Evolutionary conservation across 2,797 vertebrate genomes (phyloP).

Genomic region (Halcyon smyrnensis): DNA sequence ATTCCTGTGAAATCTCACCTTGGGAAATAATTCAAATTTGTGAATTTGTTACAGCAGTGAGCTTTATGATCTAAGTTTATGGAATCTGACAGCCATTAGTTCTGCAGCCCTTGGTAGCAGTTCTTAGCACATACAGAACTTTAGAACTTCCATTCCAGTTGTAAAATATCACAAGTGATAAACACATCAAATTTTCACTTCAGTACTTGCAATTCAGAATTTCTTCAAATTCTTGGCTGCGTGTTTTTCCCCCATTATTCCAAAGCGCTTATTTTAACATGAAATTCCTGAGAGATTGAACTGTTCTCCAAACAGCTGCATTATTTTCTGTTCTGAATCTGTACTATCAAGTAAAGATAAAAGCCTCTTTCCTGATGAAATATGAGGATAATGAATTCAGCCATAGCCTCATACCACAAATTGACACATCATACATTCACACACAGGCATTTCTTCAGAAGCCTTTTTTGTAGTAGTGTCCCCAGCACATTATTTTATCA

Average conservation of each 20-base stretch:
- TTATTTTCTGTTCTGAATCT: neutral
- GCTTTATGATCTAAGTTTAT: neutral
- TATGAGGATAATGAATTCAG: neutral
- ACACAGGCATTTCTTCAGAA: neutral
- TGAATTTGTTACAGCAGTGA: neutral
- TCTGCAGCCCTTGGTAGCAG: neutral
- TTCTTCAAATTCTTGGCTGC: neutral
- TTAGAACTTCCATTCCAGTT: neutral
- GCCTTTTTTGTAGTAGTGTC: neutral
- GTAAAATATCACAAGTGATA: neutral
- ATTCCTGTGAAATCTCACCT: neutral
- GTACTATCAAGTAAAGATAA: neutral
- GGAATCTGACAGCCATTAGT: neutral
- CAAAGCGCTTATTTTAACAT: neutral
- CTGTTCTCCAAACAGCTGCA: neutral
- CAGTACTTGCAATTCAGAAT: neutral
- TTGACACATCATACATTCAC: neutral
- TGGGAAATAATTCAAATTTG: neutral
- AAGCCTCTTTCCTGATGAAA: neutral
- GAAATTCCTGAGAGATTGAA: neutral
- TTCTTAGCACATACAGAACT: neutral
- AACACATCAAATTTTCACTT: neutral
- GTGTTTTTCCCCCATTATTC: neutral
- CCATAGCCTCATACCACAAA: neutral
- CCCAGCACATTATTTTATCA: neutral